phyloP scores from a whole-genome alignment of 1,140 invertebrate genomes.

The Ylistrum balloti region DNA sequence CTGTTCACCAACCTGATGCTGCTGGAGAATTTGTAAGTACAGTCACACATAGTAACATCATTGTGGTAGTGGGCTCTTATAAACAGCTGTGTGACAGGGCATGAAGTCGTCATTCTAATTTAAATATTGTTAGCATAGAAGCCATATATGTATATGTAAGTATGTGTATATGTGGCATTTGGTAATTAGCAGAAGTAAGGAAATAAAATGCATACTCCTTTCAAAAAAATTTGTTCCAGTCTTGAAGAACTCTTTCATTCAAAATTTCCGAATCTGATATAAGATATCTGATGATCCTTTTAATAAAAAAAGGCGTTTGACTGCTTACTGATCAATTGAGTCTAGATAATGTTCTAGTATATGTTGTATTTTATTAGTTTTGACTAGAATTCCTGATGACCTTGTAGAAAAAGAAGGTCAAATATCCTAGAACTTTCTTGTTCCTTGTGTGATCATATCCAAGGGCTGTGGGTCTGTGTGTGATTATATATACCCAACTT shows the following conservation, averaged over 20 bases:
- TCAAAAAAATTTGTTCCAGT: neutral
- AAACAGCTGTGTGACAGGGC: neutral
- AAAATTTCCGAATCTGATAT: neutral
- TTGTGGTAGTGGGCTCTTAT: neutral
- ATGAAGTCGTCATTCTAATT: neutral
- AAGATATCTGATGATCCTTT: neutral
- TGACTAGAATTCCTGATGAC: neutral
- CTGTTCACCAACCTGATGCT: neutral
- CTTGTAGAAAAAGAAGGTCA: slow-evolving; percentile 33
- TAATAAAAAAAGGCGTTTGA: neutral
- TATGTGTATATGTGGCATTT: neutral
- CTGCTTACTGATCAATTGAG: neutral
- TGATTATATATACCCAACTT: neutral
- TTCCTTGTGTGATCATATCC: neutral
- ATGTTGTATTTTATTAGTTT: neutral
- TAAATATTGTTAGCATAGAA: neutral
- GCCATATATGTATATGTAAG: neutral
- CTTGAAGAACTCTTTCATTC: neutral
- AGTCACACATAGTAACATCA: neutral
- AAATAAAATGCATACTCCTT: neutral
- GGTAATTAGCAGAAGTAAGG: too few relatives aligned
- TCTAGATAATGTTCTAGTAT: neutral
- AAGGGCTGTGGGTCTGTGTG: neutral
- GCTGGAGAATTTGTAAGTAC: neutral
- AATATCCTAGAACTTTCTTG: neutral